These are phyloP conservation scores for Lasiommata megera DNA, from an alignment of 2,888 invertebrate species.

Conservation along the genomic window DNA sequence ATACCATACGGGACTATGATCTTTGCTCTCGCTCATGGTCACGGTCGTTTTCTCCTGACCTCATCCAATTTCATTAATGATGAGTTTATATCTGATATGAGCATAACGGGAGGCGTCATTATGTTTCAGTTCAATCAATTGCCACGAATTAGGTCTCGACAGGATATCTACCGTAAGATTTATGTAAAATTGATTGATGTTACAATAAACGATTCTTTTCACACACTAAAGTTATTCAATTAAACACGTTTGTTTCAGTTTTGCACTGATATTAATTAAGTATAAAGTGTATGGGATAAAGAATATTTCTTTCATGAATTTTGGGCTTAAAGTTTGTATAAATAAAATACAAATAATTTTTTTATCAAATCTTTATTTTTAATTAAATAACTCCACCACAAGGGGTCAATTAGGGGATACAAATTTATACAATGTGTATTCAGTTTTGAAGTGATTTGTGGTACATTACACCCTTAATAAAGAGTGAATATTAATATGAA, in stretches of 20 bases:
- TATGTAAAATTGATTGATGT: conserved; percentile 4
- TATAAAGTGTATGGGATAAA: too few relatives aligned
- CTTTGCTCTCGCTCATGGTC: conserved; percentile 4
- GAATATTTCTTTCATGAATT: too few relatives aligned
- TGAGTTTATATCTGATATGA: conserved; percentile 13
- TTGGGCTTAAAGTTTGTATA: too few relatives aligned
- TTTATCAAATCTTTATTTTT: too few relatives aligned
- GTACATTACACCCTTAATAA: too few relatives aligned
- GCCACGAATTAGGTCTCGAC: conserved; percentile 33
- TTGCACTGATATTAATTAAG: too few relatives aligned
- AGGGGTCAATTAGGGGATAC: too few relatives aligned
- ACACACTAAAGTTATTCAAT: background rate
- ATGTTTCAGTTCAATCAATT: conserved; percentile 31
- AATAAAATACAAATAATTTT: too few relatives aligned
- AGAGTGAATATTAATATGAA: too few relatives aligned
- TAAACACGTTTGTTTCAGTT: background rate
- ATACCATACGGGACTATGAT: conserved; percentile 1
- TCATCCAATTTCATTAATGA: conserved; percentile 11
- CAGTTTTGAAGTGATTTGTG: too few relatives aligned
- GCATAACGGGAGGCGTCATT: conserved; percentile 32
- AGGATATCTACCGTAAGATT: conserved; percentile 29
- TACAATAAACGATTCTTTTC: conserved; percentile 4
- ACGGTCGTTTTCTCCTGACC: conserved; percentile 7
- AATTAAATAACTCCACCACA: too few relatives aligned
- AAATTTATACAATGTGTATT: too few relatives aligned